Evolutionary conservation across 2,113 vertebrate genomes (phyloP), one percentile per base, ranked within the genome.

Genomic region (Tyto alba): DNA sequence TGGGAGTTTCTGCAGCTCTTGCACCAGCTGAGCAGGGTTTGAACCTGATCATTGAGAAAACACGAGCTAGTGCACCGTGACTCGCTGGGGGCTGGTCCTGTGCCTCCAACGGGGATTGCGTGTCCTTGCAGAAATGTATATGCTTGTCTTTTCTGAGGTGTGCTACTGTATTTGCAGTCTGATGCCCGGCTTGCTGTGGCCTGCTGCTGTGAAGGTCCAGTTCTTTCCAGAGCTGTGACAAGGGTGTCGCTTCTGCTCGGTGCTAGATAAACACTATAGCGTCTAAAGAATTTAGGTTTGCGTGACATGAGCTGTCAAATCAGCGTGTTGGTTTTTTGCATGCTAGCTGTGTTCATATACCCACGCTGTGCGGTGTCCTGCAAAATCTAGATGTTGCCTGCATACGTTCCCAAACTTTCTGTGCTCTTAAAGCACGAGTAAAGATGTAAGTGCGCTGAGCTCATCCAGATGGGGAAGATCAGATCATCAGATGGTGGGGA

Each of bases 1-100:
- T 84, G 91, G 95, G 91, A 87, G 88, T 26, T 88, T 14, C 75
- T 85, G 62, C 34, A 68, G 88, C 62, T 91, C 85, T 68, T 26
- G 50, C 55, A 29, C 77, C 43, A 17, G 63, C 88, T 34, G 68
- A 52, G 80, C 79, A 30, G 76, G 80, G 45, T 48, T 72, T 23
- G 86, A 56, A 19, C 19, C 22, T 32, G 7, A 8, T 38, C 27
- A 0, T 2, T 25, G 75, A 40, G 82, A 26, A 38, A 72, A 34
- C 69, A 52, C 0, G 1, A 43, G 74, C 56, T 6, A 3, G 20
- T 25, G 53, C 7, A 1, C 26, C 66, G 30, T 5, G 10, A 5
- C 76, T 87, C 8, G 0, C 55, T 18, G 62, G 2, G 56, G 53
- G 59, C 69, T 67, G 68, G 50, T 59, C 56, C 78, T 10, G 14